Base-by-base conservation (phyloP, 2,113 vertebrate genomes). In the Nematolebias whitei region DNA sequence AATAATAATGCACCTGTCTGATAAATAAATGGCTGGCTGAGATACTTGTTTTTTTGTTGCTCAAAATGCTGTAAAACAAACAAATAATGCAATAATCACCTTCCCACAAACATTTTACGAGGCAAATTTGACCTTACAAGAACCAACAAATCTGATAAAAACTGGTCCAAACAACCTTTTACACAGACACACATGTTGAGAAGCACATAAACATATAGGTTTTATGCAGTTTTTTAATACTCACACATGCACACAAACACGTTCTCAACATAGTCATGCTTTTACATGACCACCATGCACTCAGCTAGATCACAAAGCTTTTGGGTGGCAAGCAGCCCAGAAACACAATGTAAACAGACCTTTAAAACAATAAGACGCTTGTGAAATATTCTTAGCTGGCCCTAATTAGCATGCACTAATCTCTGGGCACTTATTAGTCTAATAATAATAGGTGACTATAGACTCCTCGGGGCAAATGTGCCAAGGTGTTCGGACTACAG, bases 71-170 rank as follows among this genome's bases (percentile, higher is more conserved):
- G 63, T 76, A 84, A 89, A 86, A 75, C 71, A 78, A 67, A 79
- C 61, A 84, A 84, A 78, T 74, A 85, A 76, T 38, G 58, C 48
- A 79, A 85, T 85, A 84, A 87, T 88, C 87, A 85, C 83, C 88
- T 87, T 50, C 63, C 59, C 60, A 44, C 51, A 43, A 74, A 73
- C 50, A 75, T 81, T 87, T 82, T 83, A 88, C 87, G 83, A 87
- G 84, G 76, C 82, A 62, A 80, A 85, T 63, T 79, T 58, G 82
- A 75, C 67, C 76, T 62, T 78, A 84, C 59, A 63, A 60, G 59
- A 80, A 72, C 63, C 57, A 22, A 79, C 82, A 71, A 79, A 85
- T 68, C 74, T 85, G 80, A 72, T 78, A 77, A 68, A 41, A 85
- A 18, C 32, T 41, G 71, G 40, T 52, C 44, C 35, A 24, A 67